These are phyloP conservation scores for Athalia cordata DNA, from an alignment of 2,888 invertebrate species.

Conservation along the genomic window DNA sequence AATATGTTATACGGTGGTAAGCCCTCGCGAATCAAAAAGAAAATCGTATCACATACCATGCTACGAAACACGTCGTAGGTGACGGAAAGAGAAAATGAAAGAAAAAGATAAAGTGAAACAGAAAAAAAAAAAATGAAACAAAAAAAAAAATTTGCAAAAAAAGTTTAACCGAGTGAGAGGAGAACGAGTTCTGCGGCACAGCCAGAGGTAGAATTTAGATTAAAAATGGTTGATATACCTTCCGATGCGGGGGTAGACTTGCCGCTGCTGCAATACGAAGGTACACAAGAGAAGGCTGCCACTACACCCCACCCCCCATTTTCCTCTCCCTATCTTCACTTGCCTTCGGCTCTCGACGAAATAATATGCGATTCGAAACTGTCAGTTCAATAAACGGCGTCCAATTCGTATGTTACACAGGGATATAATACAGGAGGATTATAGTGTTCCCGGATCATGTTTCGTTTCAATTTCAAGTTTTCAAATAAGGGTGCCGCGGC, in stretches of 20 bases:
- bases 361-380: conserved; percentile 44
- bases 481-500: conserved; percentile 25
- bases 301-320: not conserved
- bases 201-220: conserved; percentile 43
- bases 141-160: too few species aligned
- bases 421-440: conserved; percentile 28
- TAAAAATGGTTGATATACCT: conserved; percentile 41
- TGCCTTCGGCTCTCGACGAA: conserved; percentile 30
- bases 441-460: conserved; percentile 37
- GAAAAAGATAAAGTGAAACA: not conserved
- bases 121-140: not conserved
- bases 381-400: conserved; percentile 43
- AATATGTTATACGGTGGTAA: not conserved
- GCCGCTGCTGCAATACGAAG: conserved; percentile 38
- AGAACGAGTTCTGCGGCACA: conserved; percentile 26
- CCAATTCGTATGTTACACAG: conserved; percentile 23
- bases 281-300: conserved; percentile 33
- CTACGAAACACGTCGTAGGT: conserved; percentile 2
- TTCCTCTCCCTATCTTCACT: too few species aligned
- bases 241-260: conserved; percentile 20
- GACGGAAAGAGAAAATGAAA: not conserved
- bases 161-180: not conserved
- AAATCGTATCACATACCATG: not conserved
- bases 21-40: conserved; percentile 9
- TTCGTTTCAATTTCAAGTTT: conserved; percentile 42